Base-by-base conservation (phyloP, 2,113 vertebrate genomes). In the Cebus imitator region DNA sequence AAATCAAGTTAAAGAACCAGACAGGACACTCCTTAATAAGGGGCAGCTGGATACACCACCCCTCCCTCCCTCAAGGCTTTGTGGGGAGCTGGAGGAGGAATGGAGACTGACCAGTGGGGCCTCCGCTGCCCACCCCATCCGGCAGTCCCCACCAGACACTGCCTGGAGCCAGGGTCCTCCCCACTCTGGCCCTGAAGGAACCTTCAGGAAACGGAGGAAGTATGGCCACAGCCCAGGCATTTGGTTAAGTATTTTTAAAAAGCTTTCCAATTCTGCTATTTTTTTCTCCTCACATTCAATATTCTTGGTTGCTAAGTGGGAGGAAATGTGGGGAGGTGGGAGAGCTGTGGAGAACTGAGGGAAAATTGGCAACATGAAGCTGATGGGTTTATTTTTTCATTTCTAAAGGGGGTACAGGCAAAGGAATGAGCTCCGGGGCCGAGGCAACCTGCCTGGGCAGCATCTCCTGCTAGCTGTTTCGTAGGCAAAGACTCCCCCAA, bases 231-330 rank as follows among this genome's bases (percentile, higher is more conserved):
- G 93, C 82, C 94, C 87, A 95, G 85, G 91, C 97, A 85, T 95
- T 97, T 92, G 94, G 89, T 52, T 89, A 90, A 87, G 92, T 90
- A 79, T 97, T 97, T 97, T 96, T 90, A 85, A 96, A 95, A 95
- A 97, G 90, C 96, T 97, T 91, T 91, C 93, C 92, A 90, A 96
- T 97, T 85, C 95, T 96, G 97, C 91, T 94, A 93, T 97, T 96
- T 97, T 96, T 90, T 95, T 40, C 94, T 93, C 97, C 52, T 96
- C 96, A 96, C 92, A 96, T 96, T 92, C 97, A 98, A 95, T 97
- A 98, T 98, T 98, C 97, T 97, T 93, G 97, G 98, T 97, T 98
- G 97, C 97, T 97, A 96, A 94, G 97, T 98, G 98, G 98, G 97
- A 98, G 97, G 97, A 84, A 95, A 97, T 90, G 96, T 95, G 95